Evolutionary conservation across 1,140 invertebrate species (phyloP).

Genomic region (Macrotrachela quadricornifera): DNA sequence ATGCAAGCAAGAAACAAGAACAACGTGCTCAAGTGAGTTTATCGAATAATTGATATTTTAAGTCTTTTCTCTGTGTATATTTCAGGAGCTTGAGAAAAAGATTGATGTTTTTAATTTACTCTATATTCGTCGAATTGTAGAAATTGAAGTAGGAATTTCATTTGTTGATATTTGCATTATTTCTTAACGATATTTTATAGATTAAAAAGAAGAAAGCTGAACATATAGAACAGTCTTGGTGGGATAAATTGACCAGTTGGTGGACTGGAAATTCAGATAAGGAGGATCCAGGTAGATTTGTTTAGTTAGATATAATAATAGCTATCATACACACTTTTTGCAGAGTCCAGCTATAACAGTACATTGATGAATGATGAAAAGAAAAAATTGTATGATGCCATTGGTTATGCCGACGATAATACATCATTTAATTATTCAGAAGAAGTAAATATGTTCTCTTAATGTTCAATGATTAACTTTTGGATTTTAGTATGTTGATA

Average conservation of each 20-base stretch:
- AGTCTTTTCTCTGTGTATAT: too few relatives aligned
- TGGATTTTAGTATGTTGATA: too few relatives aligned
- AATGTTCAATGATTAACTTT: too few relatives aligned
- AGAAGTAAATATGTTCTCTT: background rate
- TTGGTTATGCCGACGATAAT: conserved; percentile 6
- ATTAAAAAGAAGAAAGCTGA: background rate
- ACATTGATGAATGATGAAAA: background rate
- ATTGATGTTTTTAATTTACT: conserved; percentile 8
- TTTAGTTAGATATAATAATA: background rate
- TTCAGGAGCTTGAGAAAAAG: conserved; percentile 1
- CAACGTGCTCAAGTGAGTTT: too few relatives aligned
- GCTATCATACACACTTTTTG: background rate
- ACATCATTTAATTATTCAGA: background rate
- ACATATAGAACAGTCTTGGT: conserved; percentile 1
- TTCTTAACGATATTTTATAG: too few relatives aligned
- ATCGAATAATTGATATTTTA: too few relatives aligned
- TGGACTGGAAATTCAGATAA: background rate
- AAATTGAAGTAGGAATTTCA: background rate
- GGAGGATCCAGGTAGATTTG: background rate
- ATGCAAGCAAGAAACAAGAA: too few relatives aligned
- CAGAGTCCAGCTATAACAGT: background rate
- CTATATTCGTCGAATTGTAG: background rate
- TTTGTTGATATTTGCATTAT: background rate
- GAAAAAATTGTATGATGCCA: conserved; percentile 5
- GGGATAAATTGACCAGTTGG: background rate